Conservation (phyloP, 2,888 invertebrate species). For the Leptinotarsa haldemani region DNA sequence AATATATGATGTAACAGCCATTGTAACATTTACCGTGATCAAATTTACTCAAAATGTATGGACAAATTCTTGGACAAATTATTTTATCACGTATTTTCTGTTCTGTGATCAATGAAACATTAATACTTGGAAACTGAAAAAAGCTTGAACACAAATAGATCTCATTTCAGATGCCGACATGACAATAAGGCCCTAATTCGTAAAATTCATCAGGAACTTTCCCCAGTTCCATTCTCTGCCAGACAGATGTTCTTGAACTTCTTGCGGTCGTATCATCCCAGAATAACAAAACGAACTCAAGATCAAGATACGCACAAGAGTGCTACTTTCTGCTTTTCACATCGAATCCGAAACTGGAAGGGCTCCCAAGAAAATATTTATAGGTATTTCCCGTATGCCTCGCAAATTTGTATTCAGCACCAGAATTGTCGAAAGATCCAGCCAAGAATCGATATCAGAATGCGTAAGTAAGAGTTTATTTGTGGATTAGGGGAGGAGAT, state of each 20-base stretch:
- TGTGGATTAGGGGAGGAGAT: constrained; percentile 52
- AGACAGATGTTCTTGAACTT: constrained; percentile 10
- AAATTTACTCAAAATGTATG: no score
- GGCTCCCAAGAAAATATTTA: background rate
- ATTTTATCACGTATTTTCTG: no score
- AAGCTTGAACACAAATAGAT: no score
- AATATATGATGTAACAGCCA: no score
- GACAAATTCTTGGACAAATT: no score
- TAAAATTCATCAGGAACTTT: background rate
- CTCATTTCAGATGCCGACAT: background rate
- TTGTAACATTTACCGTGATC: no score
- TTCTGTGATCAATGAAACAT: no score
- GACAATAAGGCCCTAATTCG: background rate
- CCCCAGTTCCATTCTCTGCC: background rate
- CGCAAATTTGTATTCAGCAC: constrained; percentile 24
- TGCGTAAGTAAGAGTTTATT: constrained; percentile 55
- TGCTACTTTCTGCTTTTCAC: background rate
- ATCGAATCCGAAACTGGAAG: background rate
- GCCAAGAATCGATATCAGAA: constrained; percentile 48
- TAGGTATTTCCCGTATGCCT: constrained; percentile 10
- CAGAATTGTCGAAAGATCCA: constrained; percentile 20
- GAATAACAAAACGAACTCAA: constrained; percentile 10
- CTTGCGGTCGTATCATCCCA: background rate
- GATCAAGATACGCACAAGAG: constrained; percentile 15
- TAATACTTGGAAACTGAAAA: no score